Base-by-base conservation (phyloP, 2,797 vertebrate species). In the Lagorchestes hirsutus region DNA sequence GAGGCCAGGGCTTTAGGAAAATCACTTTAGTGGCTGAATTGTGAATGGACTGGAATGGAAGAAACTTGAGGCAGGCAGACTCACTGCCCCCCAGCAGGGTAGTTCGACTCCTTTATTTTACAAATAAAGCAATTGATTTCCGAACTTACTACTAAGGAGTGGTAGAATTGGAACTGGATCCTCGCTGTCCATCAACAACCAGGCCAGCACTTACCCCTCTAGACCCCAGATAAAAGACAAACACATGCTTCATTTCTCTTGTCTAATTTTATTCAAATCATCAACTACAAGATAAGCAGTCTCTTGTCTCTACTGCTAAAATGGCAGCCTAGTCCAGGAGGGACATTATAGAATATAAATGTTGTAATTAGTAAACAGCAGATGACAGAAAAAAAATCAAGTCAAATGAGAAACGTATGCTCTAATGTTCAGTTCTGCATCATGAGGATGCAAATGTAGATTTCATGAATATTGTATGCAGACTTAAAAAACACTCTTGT, bases 221-320 rank as follows among this genome's bases (percentile, higher is more conserved):
- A 46, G 0, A 40, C 24, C 62, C 40, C 74, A 55, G 90, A 96
- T 0, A 96, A 97, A 87, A 94, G 91, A 94, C 55, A 97, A 97
- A 92, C 56, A 94, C 54, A 94, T 28, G 24, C 29, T 96, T 92
- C 34, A 34, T 56, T 96, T 56, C 92, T 97, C 97, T 97, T 97
- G 98, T 98, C 97, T 94, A 96, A 97, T 97, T 98, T 98, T 97
- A 98, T 98, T 98, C 94, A 97, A 98, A 96, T 62, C 91, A 93
- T 91, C 96, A 96, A 87, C 97, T 98, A 97, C 91, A 97, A 98
- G 97, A 95, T 0, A 97, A 74, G 92, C 12, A 58, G 62, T 95
- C 97, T 96, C 28, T 82, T 97, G 34, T 91, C 92, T 93, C 9
- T 91, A 94, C 2, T 94, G 92, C 97, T 92, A 97, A 97, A 96